Evolutionary conservation across 2,888 invertebrate species (phyloP).

Genomic region (Sipha maydis): DNA sequence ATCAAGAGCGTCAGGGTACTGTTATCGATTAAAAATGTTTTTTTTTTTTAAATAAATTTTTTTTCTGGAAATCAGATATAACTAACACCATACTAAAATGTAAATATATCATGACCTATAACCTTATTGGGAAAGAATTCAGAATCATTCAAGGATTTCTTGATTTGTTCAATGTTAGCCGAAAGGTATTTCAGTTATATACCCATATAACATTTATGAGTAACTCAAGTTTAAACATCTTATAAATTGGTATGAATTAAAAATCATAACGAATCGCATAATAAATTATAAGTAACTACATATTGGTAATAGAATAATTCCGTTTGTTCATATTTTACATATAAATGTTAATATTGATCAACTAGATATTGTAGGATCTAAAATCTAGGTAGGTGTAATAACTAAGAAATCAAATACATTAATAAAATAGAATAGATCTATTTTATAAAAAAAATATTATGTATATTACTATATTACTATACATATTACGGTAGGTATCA

Average conservation of each 20-base stretch:
- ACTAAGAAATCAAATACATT: too few relatives aligned
- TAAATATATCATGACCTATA: conserved; percentile 39
- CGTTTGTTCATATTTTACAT: too few relatives aligned
- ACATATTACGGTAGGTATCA: too few relatives aligned
- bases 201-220: neutral
- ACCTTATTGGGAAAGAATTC: conserved; percentile 55
- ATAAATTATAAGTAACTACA: neutral
- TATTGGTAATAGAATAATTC: neutral
- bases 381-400: too few relatives aligned
- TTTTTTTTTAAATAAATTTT: neutral
- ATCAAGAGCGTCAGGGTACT: neutral
- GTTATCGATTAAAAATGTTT: neutral
- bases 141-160: conserved; percentile 51
- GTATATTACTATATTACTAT: too few relatives aligned
- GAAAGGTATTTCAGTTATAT: conserved; percentile 27
- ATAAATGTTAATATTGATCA: too few relatives aligned
- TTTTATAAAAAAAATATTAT: too few relatives aligned
- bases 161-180: conserved; percentile 37
- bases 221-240: neutral
- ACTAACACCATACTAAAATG: neutral
- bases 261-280: neutral
- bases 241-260: neutral
- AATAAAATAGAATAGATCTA: too few relatives aligned
- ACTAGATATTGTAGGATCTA: too few relatives aligned
- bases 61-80: neutral